phyloP scores from a whole-genome alignment of 2,797 vertebrate genomes.

The Coracias cyanogaster region DNA sequence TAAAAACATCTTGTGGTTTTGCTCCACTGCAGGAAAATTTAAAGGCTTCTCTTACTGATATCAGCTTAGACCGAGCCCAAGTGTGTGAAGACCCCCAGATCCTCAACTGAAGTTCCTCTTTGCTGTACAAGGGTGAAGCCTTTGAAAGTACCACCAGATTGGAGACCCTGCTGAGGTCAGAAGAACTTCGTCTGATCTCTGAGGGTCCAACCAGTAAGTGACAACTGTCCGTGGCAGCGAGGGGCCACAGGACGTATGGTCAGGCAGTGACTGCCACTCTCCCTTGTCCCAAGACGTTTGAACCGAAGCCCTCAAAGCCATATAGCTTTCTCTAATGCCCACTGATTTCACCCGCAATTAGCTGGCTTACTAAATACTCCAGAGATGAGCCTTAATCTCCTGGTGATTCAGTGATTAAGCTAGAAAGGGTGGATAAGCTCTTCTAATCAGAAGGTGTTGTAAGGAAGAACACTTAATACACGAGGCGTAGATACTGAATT shows the following conservation, averaged over 20 bases:
- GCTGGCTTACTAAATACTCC: not conserved
- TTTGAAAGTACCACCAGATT: not conserved
- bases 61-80: not conserved
- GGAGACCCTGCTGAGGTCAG: not conserved
- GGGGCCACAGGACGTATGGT: not conserved
- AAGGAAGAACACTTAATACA: not conserved
- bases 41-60: not conserved
- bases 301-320: not conserved
- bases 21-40: not conserved
- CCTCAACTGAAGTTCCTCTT: not conserved
- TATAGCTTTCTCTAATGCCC: not conserved
- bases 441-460: not conserved
- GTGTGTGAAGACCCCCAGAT: not conserved
- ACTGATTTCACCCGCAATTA: not conserved
- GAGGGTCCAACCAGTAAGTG: not conserved
- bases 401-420: not conserved
- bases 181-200: not conserved
- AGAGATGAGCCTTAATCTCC: constrained; percentile 35
- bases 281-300: not conserved
- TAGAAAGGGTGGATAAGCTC: not conserved
- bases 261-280: not conserved
- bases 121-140: not conserved
- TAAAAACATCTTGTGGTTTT: not conserved
- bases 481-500: not conserved
- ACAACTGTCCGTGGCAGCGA: rapidly evolving